Percentiles rank a stretch among this genome's conserved stretches.
These are phyloP conservation scores for Baryphthengus martii DNA, from an alignment of 2,113 vertebrate species.

Conservation along the genomic window DNA sequence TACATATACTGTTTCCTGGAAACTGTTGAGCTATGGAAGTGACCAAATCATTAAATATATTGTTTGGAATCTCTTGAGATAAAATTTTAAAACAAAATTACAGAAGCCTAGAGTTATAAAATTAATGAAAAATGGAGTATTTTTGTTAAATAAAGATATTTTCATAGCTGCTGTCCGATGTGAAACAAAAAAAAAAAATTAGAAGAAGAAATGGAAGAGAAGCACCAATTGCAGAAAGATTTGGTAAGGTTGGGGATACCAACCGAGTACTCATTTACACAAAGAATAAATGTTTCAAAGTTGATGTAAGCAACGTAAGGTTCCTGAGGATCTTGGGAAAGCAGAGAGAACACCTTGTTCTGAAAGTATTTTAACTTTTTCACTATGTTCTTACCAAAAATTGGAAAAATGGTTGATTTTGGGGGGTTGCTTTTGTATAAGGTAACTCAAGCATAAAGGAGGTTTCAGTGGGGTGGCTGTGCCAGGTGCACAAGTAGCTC, in stretches of 20 bases:
- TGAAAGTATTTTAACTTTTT: not conserved
- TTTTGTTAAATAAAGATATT: not conserved
- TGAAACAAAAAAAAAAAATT: not conserved
- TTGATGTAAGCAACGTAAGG: not conserved
- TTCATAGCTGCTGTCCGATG: not conserved
- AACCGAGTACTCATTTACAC: not conserved
- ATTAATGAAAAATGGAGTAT: not conserved
- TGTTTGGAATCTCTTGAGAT: not conserved
- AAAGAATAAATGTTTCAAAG: not conserved
- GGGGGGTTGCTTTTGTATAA: not conserved
- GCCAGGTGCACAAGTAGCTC: not conserved
- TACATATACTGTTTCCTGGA: not conserved
- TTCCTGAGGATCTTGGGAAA: not conserved
- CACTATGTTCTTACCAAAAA: not conserved
- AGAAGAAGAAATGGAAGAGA: not conserved
- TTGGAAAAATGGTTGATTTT: not conserved
- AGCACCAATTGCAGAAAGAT: not conserved
- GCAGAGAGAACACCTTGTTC: not conserved
- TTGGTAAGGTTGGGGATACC: not conserved
- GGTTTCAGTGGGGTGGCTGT: not conserved
- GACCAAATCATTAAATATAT: not conserved
- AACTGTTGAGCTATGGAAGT: not conserved
- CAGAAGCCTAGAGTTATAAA: not conserved
- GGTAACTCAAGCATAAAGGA: not conserved
- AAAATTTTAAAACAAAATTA: not conserved